A percentile compares a stretch with the other conserved stretches of the same genome.
Evolutionary conservation across 2,888 invertebrate species (phyloP).

Genomic region (Epsilonema sp.): DNA sequence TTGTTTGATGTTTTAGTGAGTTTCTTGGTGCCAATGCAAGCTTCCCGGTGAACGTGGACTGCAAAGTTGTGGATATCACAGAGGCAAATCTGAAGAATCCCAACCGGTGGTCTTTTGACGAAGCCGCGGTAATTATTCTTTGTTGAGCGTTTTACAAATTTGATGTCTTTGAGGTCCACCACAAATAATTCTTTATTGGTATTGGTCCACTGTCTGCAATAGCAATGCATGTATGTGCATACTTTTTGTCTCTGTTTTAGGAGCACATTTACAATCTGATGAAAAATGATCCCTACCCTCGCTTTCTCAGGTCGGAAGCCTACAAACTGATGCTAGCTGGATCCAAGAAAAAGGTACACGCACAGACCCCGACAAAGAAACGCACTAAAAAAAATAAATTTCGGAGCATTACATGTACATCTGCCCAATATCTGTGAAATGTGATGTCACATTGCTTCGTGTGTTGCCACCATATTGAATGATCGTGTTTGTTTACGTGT

Average conservation of each 20-base stretch:
- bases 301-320: conserved; percentile 91
- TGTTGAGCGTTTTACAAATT: too few relatives aligned
- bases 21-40: conserved; percentile 80
- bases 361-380: too few relatives aligned
- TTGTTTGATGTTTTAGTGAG: conserved; percentile 45
- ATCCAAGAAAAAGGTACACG: background rate
- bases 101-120: conserved; percentile 85
- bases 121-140: conserved; percentile 90
- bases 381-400: too few relatives aligned
- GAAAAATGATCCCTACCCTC: conserved; percentile 96
- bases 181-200: too few relatives aligned
- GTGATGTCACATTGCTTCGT: too few relatives aligned
- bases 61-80: conserved; percentile 62
- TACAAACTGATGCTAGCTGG: conserved; percentile 75
- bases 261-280: conserved; percentile 96
- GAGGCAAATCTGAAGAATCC: conserved; percentile 57
- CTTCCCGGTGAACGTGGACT: conserved; percentile 91
- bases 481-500: too few relatives aligned
- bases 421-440: too few relatives aligned
- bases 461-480: too few relatives aligned
- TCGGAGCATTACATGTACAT: too few relatives aligned
- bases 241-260: conserved; percentile 39
- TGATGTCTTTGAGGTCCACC: too few relatives aligned
- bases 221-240: too few relatives aligned
- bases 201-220: too few relatives aligned